Evolutionary conservation across 2,888 invertebrate species (phyloP).

Genomic region (Automeris io): DNA sequence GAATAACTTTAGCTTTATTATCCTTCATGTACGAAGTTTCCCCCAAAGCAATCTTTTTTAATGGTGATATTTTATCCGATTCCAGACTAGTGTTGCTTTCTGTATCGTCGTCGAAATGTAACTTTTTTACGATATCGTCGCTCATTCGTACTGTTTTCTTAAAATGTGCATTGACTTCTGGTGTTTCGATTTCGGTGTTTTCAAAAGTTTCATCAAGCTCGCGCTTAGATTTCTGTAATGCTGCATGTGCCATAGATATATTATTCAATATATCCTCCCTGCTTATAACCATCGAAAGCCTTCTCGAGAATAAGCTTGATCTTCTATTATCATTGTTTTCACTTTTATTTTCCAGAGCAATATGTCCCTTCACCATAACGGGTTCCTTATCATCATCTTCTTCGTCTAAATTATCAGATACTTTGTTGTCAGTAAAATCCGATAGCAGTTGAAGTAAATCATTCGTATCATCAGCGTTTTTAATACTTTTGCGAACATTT

Average conservation of each 20-base stretch:
- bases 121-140: conserved; percentile 52
- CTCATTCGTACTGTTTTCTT: conserved; percentile 31
- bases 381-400: conserved; percentile 12
- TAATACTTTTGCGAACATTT: conserved; percentile 23
- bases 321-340: conserved; percentile 21
- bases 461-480: conserved; percentile 45
- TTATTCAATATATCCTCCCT: conserved; percentile 47
- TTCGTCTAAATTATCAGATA: conserved; percentile 14
- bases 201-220: conserved; percentile 31
- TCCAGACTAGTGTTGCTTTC: conserved; percentile 25
- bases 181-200: conserved; percentile 22
- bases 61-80: conserved; percentile 26
- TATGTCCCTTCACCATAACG: conserved; percentile 11
- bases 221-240: conserved; percentile 37
- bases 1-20: conserved; percentile 47
- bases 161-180: conserved; percentile 8
- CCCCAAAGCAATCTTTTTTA: conserved; percentile 48
- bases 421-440: conserved; percentile 39
- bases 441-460: conserved; percentile 51
- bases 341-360: conserved; percentile 20
- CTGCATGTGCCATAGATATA: conserved; percentile 52
- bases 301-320: conserved; percentile 30
- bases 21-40: conserved; percentile 41
- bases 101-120: conserved; percentile 56
- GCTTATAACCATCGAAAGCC: conserved; percentile 39